Evolutionary conservation across 2,888 invertebrate species (phyloP).

Genomic region (Uloborus plumipes): DNA sequence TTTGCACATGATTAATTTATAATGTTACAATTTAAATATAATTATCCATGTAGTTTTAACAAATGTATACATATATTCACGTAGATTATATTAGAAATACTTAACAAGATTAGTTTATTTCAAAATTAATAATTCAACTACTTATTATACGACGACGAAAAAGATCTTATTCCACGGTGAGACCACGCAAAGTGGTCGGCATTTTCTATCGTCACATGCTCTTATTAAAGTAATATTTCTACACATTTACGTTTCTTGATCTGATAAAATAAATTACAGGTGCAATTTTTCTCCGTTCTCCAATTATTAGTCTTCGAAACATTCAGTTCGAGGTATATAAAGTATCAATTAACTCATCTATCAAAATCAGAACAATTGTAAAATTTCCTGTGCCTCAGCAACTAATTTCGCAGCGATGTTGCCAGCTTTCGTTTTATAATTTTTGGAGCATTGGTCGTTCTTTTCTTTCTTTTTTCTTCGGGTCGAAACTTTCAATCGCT

Average conservation of each 20-base stretch:
- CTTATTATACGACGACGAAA: too few species aligned
- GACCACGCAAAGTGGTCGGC: too few species aligned
- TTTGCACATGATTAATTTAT: too few species aligned
- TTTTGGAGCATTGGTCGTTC: not conserved
- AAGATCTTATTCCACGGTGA: too few species aligned
- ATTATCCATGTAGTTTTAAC: too few species aligned
- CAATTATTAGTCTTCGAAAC: conserved; percentile 43
- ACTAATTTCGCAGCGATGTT: conserved; percentile 21
- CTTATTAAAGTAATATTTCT: conserved; percentile 2
- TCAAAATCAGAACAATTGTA: conserved; percentile 41
- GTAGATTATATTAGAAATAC: too few species aligned
- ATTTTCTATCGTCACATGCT: too few species aligned
- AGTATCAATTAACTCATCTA: conserved; percentile 51
- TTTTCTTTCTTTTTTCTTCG: conserved; percentile 18
- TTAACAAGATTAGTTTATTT: too few species aligned
- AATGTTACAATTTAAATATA: too few species aligned
- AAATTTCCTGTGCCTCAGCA: conserved; percentile 17
- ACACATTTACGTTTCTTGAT: conserved; percentile 41
- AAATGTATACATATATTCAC: too few species aligned
- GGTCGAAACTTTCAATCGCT: too few species aligned
- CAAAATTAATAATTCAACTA: too few species aligned
- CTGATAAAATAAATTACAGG: conserved; percentile 52
- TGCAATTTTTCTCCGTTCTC: conserved; percentile 18
- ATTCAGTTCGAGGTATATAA: conserved; percentile 17
- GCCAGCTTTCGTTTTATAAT: not conserved